Conservation (phyloP, 2,888 invertebrate species). For the Xanthia togata region DNA sequence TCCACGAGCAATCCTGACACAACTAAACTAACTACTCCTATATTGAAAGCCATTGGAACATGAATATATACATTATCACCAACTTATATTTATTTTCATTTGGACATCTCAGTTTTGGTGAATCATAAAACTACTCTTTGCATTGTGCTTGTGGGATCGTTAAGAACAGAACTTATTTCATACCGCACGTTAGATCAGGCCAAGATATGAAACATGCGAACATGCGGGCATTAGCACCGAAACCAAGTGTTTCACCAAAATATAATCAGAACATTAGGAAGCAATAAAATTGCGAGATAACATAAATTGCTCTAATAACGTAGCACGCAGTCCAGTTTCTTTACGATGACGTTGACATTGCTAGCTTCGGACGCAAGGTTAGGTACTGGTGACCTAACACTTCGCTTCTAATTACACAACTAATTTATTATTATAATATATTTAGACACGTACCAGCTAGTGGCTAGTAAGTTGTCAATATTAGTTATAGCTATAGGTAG, state of each 20-base stretch:
- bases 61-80: no score
- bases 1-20: no score
- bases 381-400: conserved; percentile 38
- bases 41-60: no score
- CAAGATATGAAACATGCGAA: neutral
- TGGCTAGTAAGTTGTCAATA: neutral
- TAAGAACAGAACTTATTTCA: no score
- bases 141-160: no score
- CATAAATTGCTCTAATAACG: conserved; percentile 8
- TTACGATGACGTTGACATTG: conserved; percentile 45
- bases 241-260: conserved; percentile 12
- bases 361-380: conserved; percentile 30
- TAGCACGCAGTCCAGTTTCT: conserved; percentile 31
- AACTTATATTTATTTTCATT: no score
- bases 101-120: no score
- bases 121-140: no score
- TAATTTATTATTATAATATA: neutral
- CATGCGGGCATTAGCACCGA: neutral
- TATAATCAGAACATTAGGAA: conserved; percentile 21
- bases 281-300: conserved; percentile 13
- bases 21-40: no score
- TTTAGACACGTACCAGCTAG: neutral
- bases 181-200: neutral
- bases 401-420: conserved; percentile 26
- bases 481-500: neutral